These are phyloP conservation scores for Pollenia labialis DNA, from an alignment of 2,888 invertebrate species.

Conservation along the genomic window DNA sequence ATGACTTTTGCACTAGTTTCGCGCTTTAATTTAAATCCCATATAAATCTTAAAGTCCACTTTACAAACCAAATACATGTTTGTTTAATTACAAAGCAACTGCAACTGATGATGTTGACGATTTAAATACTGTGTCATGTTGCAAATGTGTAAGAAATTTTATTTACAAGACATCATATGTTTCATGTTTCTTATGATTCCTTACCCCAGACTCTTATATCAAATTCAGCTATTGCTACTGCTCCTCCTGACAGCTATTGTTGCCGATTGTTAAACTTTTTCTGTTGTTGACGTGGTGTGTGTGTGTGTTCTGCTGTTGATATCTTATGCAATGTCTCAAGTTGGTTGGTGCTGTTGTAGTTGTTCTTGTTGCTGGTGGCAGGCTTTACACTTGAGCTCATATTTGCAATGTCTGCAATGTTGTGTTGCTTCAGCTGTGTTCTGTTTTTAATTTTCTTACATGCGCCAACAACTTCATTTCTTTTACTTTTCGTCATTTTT, in stretches of 20 bases:
- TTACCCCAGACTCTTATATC: constrained; percentile 41
- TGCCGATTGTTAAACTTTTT: constrained; percentile 19
- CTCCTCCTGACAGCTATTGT: constrained; percentile 20
- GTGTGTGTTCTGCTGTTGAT: constrained; percentile 34
- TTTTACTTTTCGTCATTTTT: constrained; percentile 12
- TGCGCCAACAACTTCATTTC: constrained; percentile 42
- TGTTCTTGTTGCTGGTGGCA: constrained; percentile 45
- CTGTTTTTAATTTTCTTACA: constrained; percentile 58
- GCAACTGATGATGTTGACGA: constrained; percentile 59
- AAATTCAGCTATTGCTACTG: constrained; percentile 3
- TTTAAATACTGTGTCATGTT: constrained; percentile 70
- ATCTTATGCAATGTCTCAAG: constrained; percentile 57
- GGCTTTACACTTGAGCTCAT: constrained; percentile 73
- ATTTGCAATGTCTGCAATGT: constrained; percentile 73
- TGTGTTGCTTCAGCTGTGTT: constrained; percentile 75
- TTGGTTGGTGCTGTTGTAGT: constrained; percentile 27
- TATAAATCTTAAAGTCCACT: constrained; percentile 1
- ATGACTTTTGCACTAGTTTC: no score
- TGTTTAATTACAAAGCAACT: constrained; percentile 27
- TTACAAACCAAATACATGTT: constrained; percentile 18
- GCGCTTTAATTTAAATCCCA: background rate
- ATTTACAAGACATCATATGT: constrained; percentile 61
- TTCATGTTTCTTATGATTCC: constrained; percentile 30
- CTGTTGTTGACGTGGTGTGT: constrained; percentile 32
- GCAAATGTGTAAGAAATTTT: constrained; percentile 65